Evolutionary conservation across 2,797 vertebrate species (phyloP).

Genomic region (Selene dorsalis): DNA sequence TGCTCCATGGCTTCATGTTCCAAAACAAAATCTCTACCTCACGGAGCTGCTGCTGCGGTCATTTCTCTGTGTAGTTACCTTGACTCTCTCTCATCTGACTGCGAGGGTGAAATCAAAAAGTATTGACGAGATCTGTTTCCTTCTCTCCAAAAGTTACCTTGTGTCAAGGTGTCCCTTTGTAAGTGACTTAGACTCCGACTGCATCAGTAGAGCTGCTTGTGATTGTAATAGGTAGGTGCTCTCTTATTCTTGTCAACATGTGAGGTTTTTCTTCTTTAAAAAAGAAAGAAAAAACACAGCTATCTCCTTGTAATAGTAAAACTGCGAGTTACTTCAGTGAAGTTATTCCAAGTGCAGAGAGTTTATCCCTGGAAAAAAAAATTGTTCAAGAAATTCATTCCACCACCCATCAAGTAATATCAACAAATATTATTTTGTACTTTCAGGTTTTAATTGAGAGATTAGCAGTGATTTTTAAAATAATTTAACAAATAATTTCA

Average conservation of each 20-base stretch:
- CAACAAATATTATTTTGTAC: background rate
- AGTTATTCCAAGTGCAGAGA: background rate
- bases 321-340: background rate
- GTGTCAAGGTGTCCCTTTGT: slow-evolving; percentile 38
- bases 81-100: slow-evolving; percentile 4
- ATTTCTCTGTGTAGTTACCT: background rate
- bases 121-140: background rate
- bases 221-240: background rate
- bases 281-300: background rate
- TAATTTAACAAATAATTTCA: background rate
- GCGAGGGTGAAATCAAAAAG: slow-evolving; percentile 22
- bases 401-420: background rate
- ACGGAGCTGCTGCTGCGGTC: background rate
- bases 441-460: too few relatives aligned
- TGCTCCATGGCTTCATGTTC: background rate
- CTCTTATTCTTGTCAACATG: slow-evolving; percentile 13
- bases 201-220: background rate
- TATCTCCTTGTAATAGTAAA: background rate
- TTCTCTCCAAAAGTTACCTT: slow-evolving; percentile 7
- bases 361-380: background rate
- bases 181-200: slow-evolving; percentile 1
- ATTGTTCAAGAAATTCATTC: background rate
- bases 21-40: background rate
- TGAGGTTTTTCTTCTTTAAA: background rate
- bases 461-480: background rate